phyloP scores from a whole-genome alignment of 2,888 invertebrate species.

The Acrocyrtus sp. region DNA sequence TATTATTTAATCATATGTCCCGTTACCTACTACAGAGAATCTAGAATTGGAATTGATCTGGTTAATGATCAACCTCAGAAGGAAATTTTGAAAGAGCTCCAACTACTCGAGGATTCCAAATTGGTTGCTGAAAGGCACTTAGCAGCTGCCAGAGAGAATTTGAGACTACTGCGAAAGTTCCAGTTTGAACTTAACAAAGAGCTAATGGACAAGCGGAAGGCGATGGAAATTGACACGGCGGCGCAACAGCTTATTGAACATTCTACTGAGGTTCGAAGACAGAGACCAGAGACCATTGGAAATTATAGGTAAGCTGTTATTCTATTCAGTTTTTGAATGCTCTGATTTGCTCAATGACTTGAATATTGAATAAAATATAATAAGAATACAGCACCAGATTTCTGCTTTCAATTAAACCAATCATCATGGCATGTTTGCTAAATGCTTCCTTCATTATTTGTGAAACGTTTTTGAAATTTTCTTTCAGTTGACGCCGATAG shows the following conservation, averaged over 20 bases:
- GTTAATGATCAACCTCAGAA: conserved; percentile 46
- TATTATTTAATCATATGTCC: background rate
- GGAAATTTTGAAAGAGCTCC: conserved; percentile 24
- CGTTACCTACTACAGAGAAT: conserved; percentile 14
- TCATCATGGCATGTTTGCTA: no score
- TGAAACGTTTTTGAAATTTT: no score
- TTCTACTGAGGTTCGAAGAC: conserved; percentile 21
- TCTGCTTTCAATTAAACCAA: background rate
- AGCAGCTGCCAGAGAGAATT: conserved; percentile 14
- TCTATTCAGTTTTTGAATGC: no score
- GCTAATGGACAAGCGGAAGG: conserved; percentile 31
- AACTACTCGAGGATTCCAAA: conserved; percentile 15
- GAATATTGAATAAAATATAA: background rate
- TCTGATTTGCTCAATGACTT: no score
- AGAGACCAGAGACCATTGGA: conserved; percentile 3
- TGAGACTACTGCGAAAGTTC: conserved; percentile 32
- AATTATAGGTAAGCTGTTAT: conserved; percentile 13
- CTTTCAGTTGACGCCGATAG: no score
- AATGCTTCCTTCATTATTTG: no score
- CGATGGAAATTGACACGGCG: conserved; percentile 28
- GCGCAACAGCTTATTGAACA: conserved; percentile 17
- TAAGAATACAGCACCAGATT: background rate
- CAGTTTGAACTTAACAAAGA: conserved; percentile 22
- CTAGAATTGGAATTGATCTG: conserved; percentile 34
- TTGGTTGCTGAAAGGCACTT: background rate